These are phyloP conservation scores for Melospiza melodia DNA, from an alignment of 2,113 vertebrate species.

Conservation along the genomic window DNA sequence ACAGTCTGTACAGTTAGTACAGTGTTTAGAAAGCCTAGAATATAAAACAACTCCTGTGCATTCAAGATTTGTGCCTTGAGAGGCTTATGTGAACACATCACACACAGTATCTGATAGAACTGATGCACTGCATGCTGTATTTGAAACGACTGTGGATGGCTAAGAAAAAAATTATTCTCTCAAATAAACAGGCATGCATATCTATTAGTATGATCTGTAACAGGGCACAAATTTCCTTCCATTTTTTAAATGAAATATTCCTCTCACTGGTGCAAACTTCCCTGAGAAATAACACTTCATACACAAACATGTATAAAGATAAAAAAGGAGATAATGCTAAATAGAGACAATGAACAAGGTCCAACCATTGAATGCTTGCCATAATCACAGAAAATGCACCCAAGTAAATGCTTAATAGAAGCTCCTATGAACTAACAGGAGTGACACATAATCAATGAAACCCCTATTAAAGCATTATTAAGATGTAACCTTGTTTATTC, in stretches of 20 bases:
- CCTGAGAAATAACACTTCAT: not conserved
- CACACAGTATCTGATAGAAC: slow-evolving; percentile 4
- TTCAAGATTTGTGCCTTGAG: slow-evolving; percentile 30
- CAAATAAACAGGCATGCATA: not conserved
- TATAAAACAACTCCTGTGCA: not conserved
- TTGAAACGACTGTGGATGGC: not conserved
- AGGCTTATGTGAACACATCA: slow-evolving; percentile 22
- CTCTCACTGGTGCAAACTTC: not conserved
- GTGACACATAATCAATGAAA: slow-evolving; percentile 61
- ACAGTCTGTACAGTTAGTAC: not conserved
- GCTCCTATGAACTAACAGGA: slow-evolving; percentile 41
- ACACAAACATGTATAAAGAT: not conserved
- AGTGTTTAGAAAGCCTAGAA: not conserved
- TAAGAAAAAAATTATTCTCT: not conserved
- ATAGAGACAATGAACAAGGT: not conserved
- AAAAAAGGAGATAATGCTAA: not conserved
- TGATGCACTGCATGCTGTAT: slow-evolving; percentile 1
- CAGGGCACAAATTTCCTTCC: not conserved
- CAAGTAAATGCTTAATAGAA: slow-evolving; percentile 47
- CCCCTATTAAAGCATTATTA: slow-evolving; percentile 61
- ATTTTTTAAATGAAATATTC: not conserved
- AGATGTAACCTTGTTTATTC: slow-evolving; percentile 63
- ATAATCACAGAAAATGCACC: slow-evolving; percentile 44
- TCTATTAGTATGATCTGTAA: not conserved
- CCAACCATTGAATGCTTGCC: slow-evolving; percentile 10